phyloP scores from a whole-genome alignment of 2,888 invertebrate genomes.

The Gortyna flavago region DNA sequence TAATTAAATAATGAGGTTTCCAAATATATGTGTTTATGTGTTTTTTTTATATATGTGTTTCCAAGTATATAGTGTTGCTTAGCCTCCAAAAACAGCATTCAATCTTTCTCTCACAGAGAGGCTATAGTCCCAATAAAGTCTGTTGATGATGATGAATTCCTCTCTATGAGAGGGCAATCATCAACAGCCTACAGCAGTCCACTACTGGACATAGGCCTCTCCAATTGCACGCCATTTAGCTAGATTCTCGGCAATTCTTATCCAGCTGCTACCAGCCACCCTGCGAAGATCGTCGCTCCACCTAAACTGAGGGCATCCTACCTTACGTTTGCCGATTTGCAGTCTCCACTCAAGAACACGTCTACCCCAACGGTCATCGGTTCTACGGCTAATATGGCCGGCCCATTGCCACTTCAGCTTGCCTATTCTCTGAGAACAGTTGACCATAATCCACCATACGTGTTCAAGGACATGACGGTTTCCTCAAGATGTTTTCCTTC shows the following conservation, averaged over 20 bases:
- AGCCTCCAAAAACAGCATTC: background rate
- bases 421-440: background rate
- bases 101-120: background rate
- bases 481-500: too few species aligned
- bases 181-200: background rate
- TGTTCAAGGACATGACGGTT: too few species aligned
- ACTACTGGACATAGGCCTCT: background rate
- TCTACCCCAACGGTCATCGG: background rate
- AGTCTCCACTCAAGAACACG: background rate
- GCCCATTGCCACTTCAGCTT: background rate
- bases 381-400: background rate
- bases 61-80: conserved; percentile 8
- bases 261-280: background rate
- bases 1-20: conserved; percentile 24
- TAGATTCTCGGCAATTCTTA: too few species aligned
- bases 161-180: background rate
- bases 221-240: background rate
- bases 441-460: too few species aligned
- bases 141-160: too few species aligned
- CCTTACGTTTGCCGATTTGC: background rate
- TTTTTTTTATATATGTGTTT: too few species aligned
- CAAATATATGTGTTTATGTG: too few species aligned
- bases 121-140: too few species aligned
- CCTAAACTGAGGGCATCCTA: background rate
- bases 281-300: background rate